Percentiles rank a stretch among this genome's conserved stretches.
Evolutionary conservation across 2,888 invertebrate genomes (phyloP).

Genomic region (Pheosia tremula): DNA sequence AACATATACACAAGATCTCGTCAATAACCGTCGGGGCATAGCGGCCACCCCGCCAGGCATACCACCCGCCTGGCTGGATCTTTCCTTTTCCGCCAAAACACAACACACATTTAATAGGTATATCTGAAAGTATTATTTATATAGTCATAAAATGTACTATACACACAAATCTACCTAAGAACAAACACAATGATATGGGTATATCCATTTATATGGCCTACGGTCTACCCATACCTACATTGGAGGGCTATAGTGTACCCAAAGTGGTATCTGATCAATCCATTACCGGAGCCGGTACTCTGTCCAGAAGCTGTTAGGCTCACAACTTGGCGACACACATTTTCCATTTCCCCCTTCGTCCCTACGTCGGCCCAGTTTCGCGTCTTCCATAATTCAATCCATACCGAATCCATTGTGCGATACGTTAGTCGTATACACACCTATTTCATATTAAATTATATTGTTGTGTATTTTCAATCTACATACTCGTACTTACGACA

Average conservation of each 20-base stretch:
- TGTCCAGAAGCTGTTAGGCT: constrained; percentile 74
- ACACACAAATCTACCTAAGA: too few relatives aligned
- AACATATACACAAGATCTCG: too few relatives aligned
- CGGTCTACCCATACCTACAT: constrained; percentile 6
- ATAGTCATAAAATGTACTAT: too few relatives aligned
- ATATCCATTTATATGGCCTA: not conserved
- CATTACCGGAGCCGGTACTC: constrained; percentile 70
- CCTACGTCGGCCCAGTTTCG: constrained; percentile 68
- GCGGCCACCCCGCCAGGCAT: too few relatives aligned
- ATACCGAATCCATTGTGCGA: constrained; percentile 74
- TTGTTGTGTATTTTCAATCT: not conserved
- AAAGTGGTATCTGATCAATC: constrained; percentile 80
- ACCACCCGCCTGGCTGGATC: too few relatives aligned
- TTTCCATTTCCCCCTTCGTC: constrained; percentile 79
- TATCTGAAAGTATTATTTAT: too few relatives aligned
- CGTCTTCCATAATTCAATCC: constrained; percentile 80
- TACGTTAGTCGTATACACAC: constrained; percentile 33
- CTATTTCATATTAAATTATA: constrained; percentile 14
- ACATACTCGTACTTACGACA: too few relatives aligned
- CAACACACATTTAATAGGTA: too few relatives aligned
- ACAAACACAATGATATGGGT: not conserved
- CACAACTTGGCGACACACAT: constrained; percentile 80
- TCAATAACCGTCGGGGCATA: too few relatives aligned
- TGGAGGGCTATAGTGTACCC: constrained; percentile 43
- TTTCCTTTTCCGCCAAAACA: too few relatives aligned